phyloP scores from a whole-genome alignment of 1,140 invertebrate species.

The Sesamia nonagrioides region DNA sequence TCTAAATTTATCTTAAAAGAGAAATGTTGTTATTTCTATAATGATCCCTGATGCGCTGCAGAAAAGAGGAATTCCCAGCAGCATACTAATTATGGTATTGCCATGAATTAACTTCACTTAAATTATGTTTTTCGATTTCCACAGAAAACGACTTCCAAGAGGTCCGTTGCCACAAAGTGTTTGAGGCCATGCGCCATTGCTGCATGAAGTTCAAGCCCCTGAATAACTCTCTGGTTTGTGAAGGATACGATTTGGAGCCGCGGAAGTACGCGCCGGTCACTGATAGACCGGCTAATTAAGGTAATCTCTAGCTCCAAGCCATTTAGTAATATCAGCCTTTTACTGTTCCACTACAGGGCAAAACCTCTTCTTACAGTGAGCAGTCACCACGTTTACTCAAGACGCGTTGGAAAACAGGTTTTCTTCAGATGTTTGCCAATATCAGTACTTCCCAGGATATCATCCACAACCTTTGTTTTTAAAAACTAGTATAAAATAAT shows the following conservation, averaged over 20 bases:
- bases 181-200: constrained; percentile 81
- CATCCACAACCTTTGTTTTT: too few species aligned
- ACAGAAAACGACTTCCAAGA: constrained; percentile 81
- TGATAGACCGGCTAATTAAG: constrained; percentile 66
- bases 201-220: constrained; percentile 75
- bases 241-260: constrained; percentile 77
- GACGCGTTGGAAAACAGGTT: too few species aligned
- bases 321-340: neutral
- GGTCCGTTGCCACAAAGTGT: constrained; percentile 73
- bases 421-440: too few species aligned
- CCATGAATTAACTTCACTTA: neutral
- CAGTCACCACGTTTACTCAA: too few species aligned
- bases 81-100: neutral
- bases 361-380: too few species aligned
- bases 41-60: too few species aligned
- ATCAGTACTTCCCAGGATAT: too few species aligned
- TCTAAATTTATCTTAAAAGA: too few species aligned
- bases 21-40: too few species aligned
- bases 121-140: constrained; percentile 9
- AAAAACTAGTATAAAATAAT: too few species aligned
- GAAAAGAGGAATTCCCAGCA: too few species aligned
- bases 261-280: constrained; percentile 72
- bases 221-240: constrained; percentile 71
- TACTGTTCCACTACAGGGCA: neutral
- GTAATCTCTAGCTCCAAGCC: neutral